phyloP scores from a whole-genome alignment of 2,113 vertebrate genomes.

The Coturnix japonica region DNA sequence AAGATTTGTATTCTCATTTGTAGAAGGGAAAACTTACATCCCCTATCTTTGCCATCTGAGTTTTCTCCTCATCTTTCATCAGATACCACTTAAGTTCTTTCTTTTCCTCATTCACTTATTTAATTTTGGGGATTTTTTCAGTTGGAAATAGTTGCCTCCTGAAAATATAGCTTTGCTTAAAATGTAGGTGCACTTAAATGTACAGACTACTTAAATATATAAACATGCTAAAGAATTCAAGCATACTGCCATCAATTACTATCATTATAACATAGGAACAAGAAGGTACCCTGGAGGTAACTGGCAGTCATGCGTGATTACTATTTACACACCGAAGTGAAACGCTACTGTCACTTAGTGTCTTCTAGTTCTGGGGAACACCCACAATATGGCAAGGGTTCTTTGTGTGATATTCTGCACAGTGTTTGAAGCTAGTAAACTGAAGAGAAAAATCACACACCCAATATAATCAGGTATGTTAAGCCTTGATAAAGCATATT shows the following conservation, averaged over 20 bases:
- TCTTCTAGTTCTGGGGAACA: background rate
- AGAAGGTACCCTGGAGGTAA: background rate
- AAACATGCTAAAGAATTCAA: background rate
- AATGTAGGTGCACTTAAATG: background rate
- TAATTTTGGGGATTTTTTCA: background rate
- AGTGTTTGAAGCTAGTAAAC: background rate
- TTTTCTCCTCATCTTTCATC: background rate
- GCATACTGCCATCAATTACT: background rate
- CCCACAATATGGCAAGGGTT: background rate
- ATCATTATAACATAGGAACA: background rate
- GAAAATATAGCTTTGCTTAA: background rate
- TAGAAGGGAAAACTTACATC: background rate
- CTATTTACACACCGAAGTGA: background rate
- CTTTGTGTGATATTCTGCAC: background rate
- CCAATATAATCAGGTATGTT: background rate
- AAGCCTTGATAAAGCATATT: conserved; percentile 9
- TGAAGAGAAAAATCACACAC: background rate
- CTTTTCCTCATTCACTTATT: background rate
- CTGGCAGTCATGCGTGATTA: background rate
- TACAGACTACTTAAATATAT: background rate
- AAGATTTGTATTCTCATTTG: background rate
- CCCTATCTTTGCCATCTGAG: background rate
- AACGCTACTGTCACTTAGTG: background rate
- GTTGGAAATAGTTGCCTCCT: background rate
- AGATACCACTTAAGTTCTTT: background rate